Evolutionary conservation across 2,888 invertebrate genomes (phyloP), one percentile per base, ranked within the genome.

Genomic region (Ochropacha duplaris): DNA sequence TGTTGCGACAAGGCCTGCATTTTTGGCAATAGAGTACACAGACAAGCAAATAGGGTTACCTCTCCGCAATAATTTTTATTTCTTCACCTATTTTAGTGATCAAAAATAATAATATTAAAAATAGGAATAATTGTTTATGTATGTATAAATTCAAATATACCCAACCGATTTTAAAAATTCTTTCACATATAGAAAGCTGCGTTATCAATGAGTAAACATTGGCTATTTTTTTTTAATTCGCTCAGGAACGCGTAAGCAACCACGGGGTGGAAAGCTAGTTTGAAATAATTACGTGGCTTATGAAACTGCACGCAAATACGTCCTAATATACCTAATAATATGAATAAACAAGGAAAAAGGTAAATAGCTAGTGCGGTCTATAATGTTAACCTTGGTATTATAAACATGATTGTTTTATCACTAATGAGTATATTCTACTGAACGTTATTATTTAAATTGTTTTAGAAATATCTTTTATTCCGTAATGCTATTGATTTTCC

Each of bases 11-110:
- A 75, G 70, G 66, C 70, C 75, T 83, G 84, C 81, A 86, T 84
- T 87, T 88, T 88, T 80, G 87, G 84, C 83, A 85, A 88, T 85
- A 83, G 82, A 77, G 85, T 76, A 83, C 80, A 78, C 66, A 64
- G 67, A 62, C 67, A 69, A 51, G 69, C 54, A 54, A 59, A 44
- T 71, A 68, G 65, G 66, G 62, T 50, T 56, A 55, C 39, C 60
- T 59, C 36, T 36, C n/a, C n/a, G 36, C 56, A 49, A 28, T 52
- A 44, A 3, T 31, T 31, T 31, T 31, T 31, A 12, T 31, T 31
- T n/a, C n/a, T n/a, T n/a, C n/a, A n/a, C n/a, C n/a, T n/a, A n/a
- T n/a, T n/a, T n/a, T n/a, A n/a, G n/a, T n/a, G n/a, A n/a, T n/a
- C n/a, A n/a, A n/a, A n/a, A n/a, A n/a, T n/a, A n/a, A n/a, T n/a